phyloP scores from a whole-genome alignment of 2,113 vertebrate genomes.

The Pedionomus torquatus region DNA sequence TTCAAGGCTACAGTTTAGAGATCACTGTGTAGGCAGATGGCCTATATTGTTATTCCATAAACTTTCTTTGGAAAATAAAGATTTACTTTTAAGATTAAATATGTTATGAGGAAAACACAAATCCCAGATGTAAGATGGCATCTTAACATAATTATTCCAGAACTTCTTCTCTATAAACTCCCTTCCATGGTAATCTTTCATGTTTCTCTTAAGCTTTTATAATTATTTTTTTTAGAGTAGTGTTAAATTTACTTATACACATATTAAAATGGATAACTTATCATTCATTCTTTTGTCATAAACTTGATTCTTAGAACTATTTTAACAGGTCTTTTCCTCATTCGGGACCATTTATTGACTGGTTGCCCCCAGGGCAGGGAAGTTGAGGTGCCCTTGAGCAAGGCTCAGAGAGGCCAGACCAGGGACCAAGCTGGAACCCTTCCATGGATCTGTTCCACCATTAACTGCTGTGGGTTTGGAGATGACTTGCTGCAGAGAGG shows the following conservation, averaged over 20 bases:
- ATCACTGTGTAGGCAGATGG: neutral
- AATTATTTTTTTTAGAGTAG: neutral
- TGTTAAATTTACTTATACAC: neutral
- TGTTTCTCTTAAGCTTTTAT: neutral
- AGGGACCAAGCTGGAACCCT: neutral
- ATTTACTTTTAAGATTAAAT: neutral
- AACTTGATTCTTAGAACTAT: neutral
- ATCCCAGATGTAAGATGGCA: neutral
- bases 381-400: fast-evolving
- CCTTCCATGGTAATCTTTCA: neutral
- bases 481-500: too few species aligned
- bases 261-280: neutral
- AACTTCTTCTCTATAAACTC: neutral
- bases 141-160: neutral
- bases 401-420: neutral
- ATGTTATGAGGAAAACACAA: neutral
- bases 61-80: neutral
- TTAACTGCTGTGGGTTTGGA: fast-evolving
- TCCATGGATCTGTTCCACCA: fast-evolving
- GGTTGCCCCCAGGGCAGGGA: neutral
- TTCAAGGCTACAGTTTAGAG: neutral
- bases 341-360: neutral
- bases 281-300: neutral
- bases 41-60: neutral
- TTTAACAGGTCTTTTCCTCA: neutral